These are phyloP conservation scores for Rhyacichthys aspro DNA, from an alignment of 2,797 vertebrate genomes.

Conservation along the genomic window DNA sequence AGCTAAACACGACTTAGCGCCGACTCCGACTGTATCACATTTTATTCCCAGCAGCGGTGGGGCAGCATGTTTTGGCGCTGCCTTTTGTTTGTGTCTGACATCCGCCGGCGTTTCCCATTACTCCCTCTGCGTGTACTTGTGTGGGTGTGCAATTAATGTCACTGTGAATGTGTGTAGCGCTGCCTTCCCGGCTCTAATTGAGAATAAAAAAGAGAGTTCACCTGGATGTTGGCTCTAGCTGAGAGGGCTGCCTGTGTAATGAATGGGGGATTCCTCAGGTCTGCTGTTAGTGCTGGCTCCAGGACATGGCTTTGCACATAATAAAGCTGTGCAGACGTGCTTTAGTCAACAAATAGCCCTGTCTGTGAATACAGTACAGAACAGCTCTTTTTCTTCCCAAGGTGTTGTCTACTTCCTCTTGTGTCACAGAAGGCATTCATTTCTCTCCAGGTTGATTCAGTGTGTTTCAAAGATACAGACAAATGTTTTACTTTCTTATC, in stretches of 20 bases:
- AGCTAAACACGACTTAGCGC: no score
- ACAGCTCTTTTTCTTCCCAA: background rate
- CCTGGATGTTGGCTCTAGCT: slow-evolving; percentile 23
- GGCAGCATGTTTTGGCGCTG: slow-evolving; percentile 13
- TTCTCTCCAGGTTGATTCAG: background rate
- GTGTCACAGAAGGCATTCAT: background rate
- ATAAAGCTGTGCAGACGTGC: slow-evolving; percentile 12
- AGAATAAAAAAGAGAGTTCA: slow-evolving; percentile 35
- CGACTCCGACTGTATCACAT: slow-evolving; percentile 18
- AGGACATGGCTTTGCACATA: slow-evolving; percentile 9
- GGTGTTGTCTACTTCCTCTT: background rate
- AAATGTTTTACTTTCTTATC: no score
- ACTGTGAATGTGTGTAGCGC: slow-evolving; percentile 24
- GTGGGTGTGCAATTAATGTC: slow-evolving; percentile 53
- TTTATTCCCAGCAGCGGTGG: slow-evolving; percentile 8
- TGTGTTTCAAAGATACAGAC: background rate
- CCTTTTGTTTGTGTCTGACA: slow-evolving; percentile 48
- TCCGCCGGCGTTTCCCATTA: slow-evolving; percentile 29
- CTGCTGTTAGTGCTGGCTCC: slow-evolving; percentile 3
- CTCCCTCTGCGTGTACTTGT: slow-evolving; percentile 34
- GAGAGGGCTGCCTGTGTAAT: slow-evolving; percentile 20
- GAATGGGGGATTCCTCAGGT: slow-evolving; percentile 28
- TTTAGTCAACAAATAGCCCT: slow-evolving; percentile 11
- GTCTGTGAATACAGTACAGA: background rate
- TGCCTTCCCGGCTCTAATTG: slow-evolving; percentile 34